These are phyloP conservation scores for Montipora capitata DNA, from an alignment of 92 coral and sea anemone species.

Conservation along the genomic window DNA sequence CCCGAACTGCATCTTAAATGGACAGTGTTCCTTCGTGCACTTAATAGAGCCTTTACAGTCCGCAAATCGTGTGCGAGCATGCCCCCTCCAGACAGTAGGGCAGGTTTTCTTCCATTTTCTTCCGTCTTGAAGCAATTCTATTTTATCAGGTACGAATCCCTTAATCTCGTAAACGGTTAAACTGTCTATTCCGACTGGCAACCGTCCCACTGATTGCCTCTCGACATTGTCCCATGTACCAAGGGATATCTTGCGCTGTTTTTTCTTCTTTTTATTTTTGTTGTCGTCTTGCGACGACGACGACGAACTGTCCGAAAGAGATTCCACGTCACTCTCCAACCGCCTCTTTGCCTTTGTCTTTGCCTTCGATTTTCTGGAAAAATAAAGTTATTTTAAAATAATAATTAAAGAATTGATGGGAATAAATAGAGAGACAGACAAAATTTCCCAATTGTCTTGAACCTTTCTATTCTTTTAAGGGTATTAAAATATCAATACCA, in stretches of 20 bases:
- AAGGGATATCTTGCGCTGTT: constrained; percentile 37
- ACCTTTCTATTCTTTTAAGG: not conserved
- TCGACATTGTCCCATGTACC: constrained; percentile 36
- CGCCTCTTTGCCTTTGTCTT: constrained; percentile 6
- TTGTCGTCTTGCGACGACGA: constrained; percentile 4
- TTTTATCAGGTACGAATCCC: constrained; percentile 8
- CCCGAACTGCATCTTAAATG: constrained; percentile 69
- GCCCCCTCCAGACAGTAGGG: constrained; percentile 57
- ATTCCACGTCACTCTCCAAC: constrained; percentile 16
- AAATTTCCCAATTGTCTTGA: constrained; percentile 8
- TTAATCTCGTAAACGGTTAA: constrained; percentile 46
- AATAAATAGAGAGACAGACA: constrained; percentile 5
- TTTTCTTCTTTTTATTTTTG: constrained; percentile 4
- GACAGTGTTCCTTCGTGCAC: constrained; percentile 53
- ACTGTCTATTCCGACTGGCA: constrained; percentile 77
- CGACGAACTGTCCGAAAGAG: constrained; percentile 7
- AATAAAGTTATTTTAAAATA: constrained; percentile 11
- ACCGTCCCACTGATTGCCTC: constrained; percentile 43
- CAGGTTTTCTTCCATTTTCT: constrained; percentile 71
- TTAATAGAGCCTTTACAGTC: constrained; percentile 68
- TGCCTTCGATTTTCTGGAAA: constrained; percentile 20
- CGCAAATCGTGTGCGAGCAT: constrained; percentile 50
- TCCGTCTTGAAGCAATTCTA: constrained; percentile 37
- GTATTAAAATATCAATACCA: not conserved
- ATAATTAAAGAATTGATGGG: constrained; percentile 5